Conservation (phyloP, 2,888 invertebrate genomes). For the Agonopterix arenella region DNA sequence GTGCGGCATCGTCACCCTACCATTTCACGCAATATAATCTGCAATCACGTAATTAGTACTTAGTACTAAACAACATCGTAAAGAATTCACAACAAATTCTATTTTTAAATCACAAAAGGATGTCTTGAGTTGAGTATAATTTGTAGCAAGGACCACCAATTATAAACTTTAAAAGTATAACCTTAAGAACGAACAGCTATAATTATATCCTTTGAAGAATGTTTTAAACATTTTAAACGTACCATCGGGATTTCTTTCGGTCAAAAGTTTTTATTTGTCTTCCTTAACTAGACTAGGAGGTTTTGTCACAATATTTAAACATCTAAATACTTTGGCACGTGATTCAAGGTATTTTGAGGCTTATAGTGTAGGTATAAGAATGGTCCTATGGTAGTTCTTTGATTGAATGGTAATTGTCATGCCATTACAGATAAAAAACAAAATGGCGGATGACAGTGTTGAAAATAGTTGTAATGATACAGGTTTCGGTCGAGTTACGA, state of each 20-base stretch:
- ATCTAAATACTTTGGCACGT: too few relatives aligned
- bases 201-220: conserved; percentile 47
- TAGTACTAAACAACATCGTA: too few relatives aligned
- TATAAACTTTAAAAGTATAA: conserved; percentile 46
- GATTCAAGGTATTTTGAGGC: too few relatives aligned
- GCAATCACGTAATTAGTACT: too few relatives aligned
- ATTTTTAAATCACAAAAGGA: conserved; percentile 22
- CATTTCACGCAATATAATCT: too few relatives aligned
- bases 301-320: conserved; percentile 13
- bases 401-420: neutral
- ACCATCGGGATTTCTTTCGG: conserved; percentile 16
- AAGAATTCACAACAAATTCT: neutral
- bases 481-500: neutral
- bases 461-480: conserved; percentile 1
- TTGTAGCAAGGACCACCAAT: conserved; percentile 44
- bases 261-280: conserved; percentile 22
- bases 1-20: too few relatives aligned
- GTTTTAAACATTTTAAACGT: conserved; percentile 48
- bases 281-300: conserved; percentile 8
- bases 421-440: neutral
- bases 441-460: neutral
- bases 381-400: too few relatives aligned
- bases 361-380: too few relatives aligned
- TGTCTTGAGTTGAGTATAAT: conserved; percentile 40
- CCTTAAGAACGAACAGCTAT: conserved; percentile 32